Percentiles rank a stretch among this genome's conserved stretches.
Evolutionary conservation across 2,888 invertebrate species (phyloP).

Genomic region (Clistopyga incitator): DNA sequence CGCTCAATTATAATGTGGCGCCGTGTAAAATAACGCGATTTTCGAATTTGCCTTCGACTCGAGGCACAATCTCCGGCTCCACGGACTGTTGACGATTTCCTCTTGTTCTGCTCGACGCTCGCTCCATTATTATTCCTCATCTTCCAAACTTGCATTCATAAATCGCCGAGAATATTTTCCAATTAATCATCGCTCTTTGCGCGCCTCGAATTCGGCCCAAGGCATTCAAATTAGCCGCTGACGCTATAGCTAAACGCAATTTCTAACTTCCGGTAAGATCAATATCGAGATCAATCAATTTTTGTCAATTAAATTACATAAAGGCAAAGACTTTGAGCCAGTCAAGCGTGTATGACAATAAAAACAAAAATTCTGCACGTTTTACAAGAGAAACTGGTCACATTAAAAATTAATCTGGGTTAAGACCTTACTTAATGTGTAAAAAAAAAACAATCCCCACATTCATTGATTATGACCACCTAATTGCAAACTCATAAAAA

Average conservation of each 20-base stretch:
- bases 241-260: too few relatives aligned
- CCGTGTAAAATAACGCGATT: constrained; percentile 56
- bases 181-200: constrained; percentile 28
- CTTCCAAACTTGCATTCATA: constrained; percentile 32
- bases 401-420: too few relatives aligned
- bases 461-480: too few relatives aligned
- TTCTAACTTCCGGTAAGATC: neutral
- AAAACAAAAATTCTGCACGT: too few relatives aligned
- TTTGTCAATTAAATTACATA: neutral
- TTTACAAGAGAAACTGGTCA: too few relatives aligned
- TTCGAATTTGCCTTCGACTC: constrained; percentile 43
- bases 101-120: constrained; percentile 5
- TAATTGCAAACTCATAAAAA: too few relatives aligned
- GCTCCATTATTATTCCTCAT: neutral
- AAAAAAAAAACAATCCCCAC: too few relatives aligned
- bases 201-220: neutral
- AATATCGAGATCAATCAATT: neutral
- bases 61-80: constrained; percentile 6
- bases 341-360: too few relatives aligned
- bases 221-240: neutral
- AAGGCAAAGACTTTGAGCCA: neutral
- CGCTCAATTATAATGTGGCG: constrained; percentile 60
- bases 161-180: constrained; percentile 24
- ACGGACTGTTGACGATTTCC: constrained; percentile 46
- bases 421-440: too few relatives aligned